Percentiles rank a stretch among this genome's conserved stretches.
Evolutionary conservation across 2,888 invertebrate species (phyloP).

Genomic region (Vannuccia rotundouncinata): DNA sequence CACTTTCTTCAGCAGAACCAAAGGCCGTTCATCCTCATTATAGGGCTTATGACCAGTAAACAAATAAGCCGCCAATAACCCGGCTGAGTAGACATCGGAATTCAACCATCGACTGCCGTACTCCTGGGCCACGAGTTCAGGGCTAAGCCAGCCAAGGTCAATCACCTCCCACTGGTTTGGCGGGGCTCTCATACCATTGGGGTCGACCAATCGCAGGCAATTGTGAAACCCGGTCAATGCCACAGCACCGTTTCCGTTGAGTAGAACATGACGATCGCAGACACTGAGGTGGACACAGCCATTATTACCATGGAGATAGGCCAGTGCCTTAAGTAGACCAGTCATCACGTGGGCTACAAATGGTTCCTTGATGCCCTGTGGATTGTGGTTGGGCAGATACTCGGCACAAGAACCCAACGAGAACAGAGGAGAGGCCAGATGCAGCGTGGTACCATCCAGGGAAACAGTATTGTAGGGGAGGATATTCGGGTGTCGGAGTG

Average conservation of each 20-base stretch:
- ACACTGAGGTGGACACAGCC: constrained; percentile 5
- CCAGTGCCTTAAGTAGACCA: background rate
- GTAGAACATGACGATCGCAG: background rate
- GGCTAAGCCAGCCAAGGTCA: background rate
- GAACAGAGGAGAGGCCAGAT: background rate
- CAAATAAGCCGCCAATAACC: background rate
- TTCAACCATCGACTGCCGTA: background rate
- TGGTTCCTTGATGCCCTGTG: background rate
- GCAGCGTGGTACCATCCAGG: background rate
- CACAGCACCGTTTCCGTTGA: background rate
- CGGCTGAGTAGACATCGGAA: background rate
- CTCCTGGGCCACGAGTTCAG: background rate
- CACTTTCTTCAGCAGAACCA: constrained; percentile 2
- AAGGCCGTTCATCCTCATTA: background rate
- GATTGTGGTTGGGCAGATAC: background rate
- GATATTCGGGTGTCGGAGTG: background rate
- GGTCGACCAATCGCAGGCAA: background rate
- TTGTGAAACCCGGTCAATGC: constrained; percentile 4
- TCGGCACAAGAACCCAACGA: background rate
- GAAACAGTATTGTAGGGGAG: background rate
- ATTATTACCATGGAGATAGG: background rate
- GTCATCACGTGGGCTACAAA: background rate
- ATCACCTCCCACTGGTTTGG: background rate
- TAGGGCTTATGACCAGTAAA: background rate
- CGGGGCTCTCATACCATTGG: too few species aligned